phyloP scores from a whole-genome alignment of 1,140 invertebrate genomes.

The Rhyacophila brunnea region DNA sequence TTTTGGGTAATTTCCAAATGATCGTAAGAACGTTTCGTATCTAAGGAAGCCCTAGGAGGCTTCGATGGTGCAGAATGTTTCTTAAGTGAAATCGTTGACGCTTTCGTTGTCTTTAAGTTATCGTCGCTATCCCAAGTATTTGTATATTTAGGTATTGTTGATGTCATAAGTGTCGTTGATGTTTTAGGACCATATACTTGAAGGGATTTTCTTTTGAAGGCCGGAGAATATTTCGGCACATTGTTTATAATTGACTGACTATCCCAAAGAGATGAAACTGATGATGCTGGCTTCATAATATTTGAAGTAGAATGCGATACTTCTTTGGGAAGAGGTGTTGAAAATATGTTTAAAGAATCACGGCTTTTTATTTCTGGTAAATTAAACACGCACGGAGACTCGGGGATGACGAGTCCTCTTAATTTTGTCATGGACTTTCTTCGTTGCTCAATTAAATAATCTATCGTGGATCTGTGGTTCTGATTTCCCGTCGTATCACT shows the following conservation, averaged over 20 bases:
- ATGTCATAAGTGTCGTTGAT: constrained; percentile 4
- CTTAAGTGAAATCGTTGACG: constrained; percentile 20
- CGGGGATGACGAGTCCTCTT: constrained; percentile 81
- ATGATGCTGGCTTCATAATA: constrained; percentile 12
- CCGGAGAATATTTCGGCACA: constrained; percentile 79
- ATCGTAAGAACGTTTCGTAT: constrained; percentile 23
- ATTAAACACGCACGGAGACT: constrained; percentile 60
- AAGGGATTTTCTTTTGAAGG: constrained; percentile 75
- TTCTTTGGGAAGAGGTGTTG: too few species aligned
- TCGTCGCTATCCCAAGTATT: constrained; percentile 4
- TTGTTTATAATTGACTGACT: constrained; percentile 51
- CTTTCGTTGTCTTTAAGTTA: constrained; percentile 10
- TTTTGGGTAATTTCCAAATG: constrained; percentile 21
- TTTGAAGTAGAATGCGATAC: constrained; percentile 26
- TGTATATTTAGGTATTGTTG: constrained; percentile 6
- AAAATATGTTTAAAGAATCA: constrained; percentile 38
- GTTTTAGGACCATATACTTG: constrained; percentile 58
- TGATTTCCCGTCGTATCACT: constrained; percentile 49
- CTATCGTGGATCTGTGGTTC: constrained; percentile 57
- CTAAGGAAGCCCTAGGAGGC: constrained; percentile 31
- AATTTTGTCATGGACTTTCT: constrained; percentile 79
- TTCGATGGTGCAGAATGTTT: constrained; percentile 31
- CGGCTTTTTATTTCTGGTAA: constrained; percentile 79
- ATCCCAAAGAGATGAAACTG: constrained; percentile 51
- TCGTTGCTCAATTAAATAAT: constrained; percentile 74